phyloP scores from a whole-genome alignment of 1,140 invertebrate species.

The Drosophila sp. region DNA sequence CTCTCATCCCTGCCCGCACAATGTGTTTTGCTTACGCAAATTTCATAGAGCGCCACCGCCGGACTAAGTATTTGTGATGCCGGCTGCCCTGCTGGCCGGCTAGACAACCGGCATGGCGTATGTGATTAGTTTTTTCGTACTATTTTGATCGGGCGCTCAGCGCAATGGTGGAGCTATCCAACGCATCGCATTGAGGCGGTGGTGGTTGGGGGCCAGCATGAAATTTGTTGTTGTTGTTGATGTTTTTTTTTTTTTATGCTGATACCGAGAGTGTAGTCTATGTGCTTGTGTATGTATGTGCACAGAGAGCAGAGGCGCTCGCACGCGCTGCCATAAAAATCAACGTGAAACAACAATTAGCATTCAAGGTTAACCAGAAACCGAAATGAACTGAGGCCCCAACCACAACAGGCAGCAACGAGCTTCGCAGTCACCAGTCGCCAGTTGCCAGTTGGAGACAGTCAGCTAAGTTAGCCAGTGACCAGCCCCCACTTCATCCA shows the following conservation, averaged over 20 bases:
- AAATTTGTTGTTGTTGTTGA: conserved; percentile 71
- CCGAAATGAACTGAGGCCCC: conserved; percentile 37
- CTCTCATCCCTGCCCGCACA: conserved; percentile 32
- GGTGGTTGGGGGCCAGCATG: conserved; percentile 46
- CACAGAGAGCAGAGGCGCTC: conserved; percentile 34
- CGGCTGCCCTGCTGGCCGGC: conserved; percentile 44
- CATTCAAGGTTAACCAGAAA: conserved; percentile 81
- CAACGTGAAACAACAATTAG: conserved; percentile 79
- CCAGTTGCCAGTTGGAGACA: conserved; percentile 53
- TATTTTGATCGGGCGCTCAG: conserved; percentile 78
- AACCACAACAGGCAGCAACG: conserved; percentile 15
- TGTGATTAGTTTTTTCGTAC: conserved; percentile 82
- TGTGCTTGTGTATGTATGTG: conserved; percentile 4
- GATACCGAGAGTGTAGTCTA: conserved; percentile 46
- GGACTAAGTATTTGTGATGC: conserved; percentile 14
- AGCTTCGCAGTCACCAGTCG: conserved; percentile 20
- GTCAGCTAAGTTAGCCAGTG: conserved; percentile 13
- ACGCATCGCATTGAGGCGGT: conserved; percentile 10
- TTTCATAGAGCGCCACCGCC: conserved; percentile 26
- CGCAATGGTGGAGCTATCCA: conserved; percentile 18
- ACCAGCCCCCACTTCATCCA: conserved; percentile 12
- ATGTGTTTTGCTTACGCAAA: conserved; percentile 72
- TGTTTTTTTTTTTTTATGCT: conserved; percentile 65
- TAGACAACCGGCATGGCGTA: conserved; percentile 62
- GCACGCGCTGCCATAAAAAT: conserved; percentile 67